Percentiles rank a stretch among this genome's conserved stretches.
phyloP scores from a whole-genome alignment of 1,140 invertebrate species.

The Drosophila pectinifera region DNA sequence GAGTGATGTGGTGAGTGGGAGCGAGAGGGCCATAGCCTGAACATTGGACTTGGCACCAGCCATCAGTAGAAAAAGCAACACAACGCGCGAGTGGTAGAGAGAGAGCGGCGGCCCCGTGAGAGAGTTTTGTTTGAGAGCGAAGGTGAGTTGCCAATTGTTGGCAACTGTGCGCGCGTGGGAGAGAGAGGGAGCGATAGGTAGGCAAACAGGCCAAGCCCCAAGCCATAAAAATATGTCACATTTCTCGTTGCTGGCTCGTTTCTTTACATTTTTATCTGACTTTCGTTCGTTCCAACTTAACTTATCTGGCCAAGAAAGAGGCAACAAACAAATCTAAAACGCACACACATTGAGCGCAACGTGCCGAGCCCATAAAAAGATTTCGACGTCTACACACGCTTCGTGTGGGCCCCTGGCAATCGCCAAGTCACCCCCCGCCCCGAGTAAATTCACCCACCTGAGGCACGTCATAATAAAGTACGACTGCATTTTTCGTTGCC shows the following conservation, averaged over 20 bases:
- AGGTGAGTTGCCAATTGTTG: conserved; percentile 54
- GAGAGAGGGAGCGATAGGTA: conserved; percentile 26
- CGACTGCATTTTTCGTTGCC: conserved; percentile 33
- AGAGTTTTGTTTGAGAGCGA: conserved; percentile 41
- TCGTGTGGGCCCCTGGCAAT: conserved; percentile 15
- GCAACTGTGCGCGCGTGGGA: conserved; percentile 25
- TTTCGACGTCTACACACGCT: conserved; percentile 25
- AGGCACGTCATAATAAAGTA: conserved; percentile 37
- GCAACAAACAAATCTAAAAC: conserved; percentile 49
- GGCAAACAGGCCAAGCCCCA: conserved; percentile 68
- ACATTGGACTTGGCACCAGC: conserved; percentile 72
- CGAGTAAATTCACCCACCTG: conserved; percentile 27
- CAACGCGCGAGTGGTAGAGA: conserved; percentile 12
- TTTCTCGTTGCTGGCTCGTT: conserved; percentile 36
- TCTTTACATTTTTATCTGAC: conserved; percentile 1
- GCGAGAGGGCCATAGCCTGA: conserved; percentile 34
- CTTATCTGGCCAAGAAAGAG: conserved; percentile 64
- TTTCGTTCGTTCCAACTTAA: conserved; percentile 6
- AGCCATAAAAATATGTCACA: conserved; percentile 72
- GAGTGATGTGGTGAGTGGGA: conserved; percentile 62
- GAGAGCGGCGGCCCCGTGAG: conserved; percentile 2
- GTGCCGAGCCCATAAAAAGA: conserved; percentile 78
- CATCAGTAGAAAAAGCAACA: conserved; percentile 35
- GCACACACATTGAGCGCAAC: conserved; percentile 43
- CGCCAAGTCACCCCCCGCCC: neutral